phyloP scores from a whole-genome alignment of 2,113 vertebrate species.

The Cyprinodon brontotheroides region DNA sequence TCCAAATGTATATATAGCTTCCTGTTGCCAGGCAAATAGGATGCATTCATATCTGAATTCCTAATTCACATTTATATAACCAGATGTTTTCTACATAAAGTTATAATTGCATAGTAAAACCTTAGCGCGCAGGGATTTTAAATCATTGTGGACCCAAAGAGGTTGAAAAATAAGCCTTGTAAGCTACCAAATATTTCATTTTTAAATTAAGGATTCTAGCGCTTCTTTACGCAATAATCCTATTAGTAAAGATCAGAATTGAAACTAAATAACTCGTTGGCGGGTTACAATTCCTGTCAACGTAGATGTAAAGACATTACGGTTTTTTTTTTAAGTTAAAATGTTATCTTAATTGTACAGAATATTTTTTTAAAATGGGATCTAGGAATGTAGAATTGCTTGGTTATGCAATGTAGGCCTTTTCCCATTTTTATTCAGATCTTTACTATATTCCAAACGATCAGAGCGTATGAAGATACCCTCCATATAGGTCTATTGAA shows the following conservation, averaged over 20 bases:
- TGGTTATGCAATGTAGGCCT: neutral
- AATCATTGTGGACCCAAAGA: neutral
- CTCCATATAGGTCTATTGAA: neutral
- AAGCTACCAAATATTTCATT: neutral
- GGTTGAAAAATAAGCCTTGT: neutral
- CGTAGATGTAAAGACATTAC: no score
- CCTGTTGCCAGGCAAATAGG: constrained; percentile 79
- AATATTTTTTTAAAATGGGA: neutral
- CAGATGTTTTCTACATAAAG: neutral
- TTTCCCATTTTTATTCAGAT: neutral
- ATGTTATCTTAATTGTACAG: neutral
- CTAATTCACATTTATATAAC: neutral
- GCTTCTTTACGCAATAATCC: neutral
- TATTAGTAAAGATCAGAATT: neutral
- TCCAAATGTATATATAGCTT: constrained; percentile 64
- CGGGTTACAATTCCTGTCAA: no score
- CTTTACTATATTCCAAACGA: neutral
- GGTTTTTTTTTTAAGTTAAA: neutral
- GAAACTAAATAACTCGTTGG: no score
- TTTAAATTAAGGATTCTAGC: neutral
- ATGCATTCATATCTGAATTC: constrained; percentile 51
- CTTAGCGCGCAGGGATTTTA: no score
- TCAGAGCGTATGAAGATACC: neutral
- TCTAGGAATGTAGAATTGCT: neutral
- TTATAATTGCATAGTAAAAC: neutral